A percentile compares a stretch with the other conserved stretches of the same genome.
These are phyloP conservation scores for Leucopsar rothschildi DNA, from an alignment of 2,113 vertebrate species.

Conservation along the genomic window DNA sequence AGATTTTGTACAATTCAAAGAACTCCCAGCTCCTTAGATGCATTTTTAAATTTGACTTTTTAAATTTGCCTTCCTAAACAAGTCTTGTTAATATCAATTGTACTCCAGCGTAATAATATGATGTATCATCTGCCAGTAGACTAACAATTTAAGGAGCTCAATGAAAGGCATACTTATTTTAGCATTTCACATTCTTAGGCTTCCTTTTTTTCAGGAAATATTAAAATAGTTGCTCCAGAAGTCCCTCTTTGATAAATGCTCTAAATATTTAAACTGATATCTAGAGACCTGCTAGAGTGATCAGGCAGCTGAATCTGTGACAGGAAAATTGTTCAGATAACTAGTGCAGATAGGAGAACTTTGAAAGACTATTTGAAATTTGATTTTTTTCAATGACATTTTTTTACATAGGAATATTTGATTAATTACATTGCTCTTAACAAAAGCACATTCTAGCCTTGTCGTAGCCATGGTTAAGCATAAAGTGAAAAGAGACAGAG, in stretches of 20 bases:
- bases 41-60: neutral
- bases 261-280: neutral
- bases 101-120: neutral
- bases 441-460: neutral
- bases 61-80: neutral
- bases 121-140: neutral
- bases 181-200: neutral
- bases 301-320: neutral
- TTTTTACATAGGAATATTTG: neutral
- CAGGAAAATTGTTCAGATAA: neutral
- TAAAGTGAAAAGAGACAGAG: neutral
- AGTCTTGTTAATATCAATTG: neutral
- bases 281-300: neutral
- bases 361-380: neutral
- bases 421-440: neutral
- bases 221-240: neutral
- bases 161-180: neutral
- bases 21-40: neutral
- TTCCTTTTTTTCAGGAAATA: neutral
- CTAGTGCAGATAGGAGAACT: neutral
- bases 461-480: neutral
- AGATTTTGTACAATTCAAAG: neutral
- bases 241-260: neutral
- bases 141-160: neutral
- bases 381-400: neutral